Base-by-base conservation (phyloP, 53 echinoderm and acorn worm genomes). In the Zoroaster sp. region DNA sequence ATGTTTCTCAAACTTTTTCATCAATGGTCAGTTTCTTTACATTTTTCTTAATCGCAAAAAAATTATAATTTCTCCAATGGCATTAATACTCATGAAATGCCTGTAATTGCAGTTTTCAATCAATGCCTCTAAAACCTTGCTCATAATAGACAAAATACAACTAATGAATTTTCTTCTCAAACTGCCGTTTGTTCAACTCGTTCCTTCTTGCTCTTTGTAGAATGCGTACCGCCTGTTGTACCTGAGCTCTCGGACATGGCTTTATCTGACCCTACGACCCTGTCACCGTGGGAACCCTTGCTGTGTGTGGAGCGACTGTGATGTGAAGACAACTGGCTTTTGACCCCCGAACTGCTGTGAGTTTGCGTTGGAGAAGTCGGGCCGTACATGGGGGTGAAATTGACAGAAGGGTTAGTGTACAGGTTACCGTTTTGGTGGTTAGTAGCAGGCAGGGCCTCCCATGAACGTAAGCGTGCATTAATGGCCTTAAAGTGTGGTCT, bases 401-500 rank as follows among this genome's bases (percentile, higher is more conserved):
- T 91, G 7, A 91, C 86, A 40, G 88, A 80, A 21, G 96, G 92
- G 85, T 95, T 95, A 35, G 87, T 87, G 72, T 93, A 94, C 38
- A 93, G 88, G 88, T 93, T 92, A 14, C 94, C 93, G 47, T 95
- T 94, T 70, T 96, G 96, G 71, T 88, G 88, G 52, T 88, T 82
- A 35, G 92, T 88, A n/a, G 81, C 51, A 2, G 96, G 99, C 74
- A 96, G 46, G 40, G 93, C 93, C 53, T 96, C 96, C 87, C 96
- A 91, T 1, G 96, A 93, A 18, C 92, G 87, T 28, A 96, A 91
- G 14, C 93, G 90, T 0, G 99, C 78, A 28, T 78, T 83, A 63
- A 99, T 90, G 55, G 92, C 91, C 82, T 99, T 94, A 68, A 99
- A 99, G 0, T 75, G 83, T 3, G 93, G 99, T 44, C 99, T 82